A percentile compares a stretch with the other conserved stretches of the same genome.
Evolutionary conservation across 2,113 vertebrate genomes (phyloP).

Genomic region (Alaudala cheleensis): DNA sequence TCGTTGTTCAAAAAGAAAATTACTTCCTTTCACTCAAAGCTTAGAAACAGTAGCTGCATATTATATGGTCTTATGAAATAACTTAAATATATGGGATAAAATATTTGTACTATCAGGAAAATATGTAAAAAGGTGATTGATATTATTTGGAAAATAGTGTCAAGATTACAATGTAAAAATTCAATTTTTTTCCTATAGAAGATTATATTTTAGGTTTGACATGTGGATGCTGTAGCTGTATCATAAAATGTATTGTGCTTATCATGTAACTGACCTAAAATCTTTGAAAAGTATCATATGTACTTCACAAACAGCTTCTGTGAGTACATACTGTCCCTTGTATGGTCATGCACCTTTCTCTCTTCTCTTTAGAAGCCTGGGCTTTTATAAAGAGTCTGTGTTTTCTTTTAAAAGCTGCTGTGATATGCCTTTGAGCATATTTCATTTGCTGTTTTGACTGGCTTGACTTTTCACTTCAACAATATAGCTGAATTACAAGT

Average conservation of each 20-base stretch:
- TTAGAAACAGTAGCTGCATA: not conserved
- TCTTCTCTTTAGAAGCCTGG: not conserved
- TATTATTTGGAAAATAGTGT: not conserved
- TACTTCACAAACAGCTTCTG: not conserved
- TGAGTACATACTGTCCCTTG: not conserved
- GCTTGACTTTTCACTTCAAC: conserved; percentile 38
- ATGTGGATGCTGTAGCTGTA: not conserved
- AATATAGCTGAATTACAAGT: conserved; percentile 22
- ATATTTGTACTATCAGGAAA: not conserved
- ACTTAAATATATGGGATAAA: not conserved
- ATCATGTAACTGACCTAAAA: not conserved
- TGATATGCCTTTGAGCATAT: conserved; percentile 51
- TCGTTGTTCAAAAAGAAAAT: not conserved
- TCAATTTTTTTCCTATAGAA: not conserved
- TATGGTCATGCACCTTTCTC: not conserved
- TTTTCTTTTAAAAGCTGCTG: conserved; percentile 12
- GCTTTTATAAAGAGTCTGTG: conserved; percentile 6
- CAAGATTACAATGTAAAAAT: not conserved
- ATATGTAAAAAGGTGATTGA: not conserved
- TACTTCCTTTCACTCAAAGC: not conserved
- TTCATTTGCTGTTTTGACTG: conserved; percentile 50
- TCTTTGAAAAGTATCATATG: not conserved
- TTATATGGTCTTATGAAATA: not conserved
- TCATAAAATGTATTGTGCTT: not conserved
- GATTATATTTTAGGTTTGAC: not conserved